Base-by-base conservation (phyloP, 2,888 invertebrate species). In the Helleia helle region DNA sequence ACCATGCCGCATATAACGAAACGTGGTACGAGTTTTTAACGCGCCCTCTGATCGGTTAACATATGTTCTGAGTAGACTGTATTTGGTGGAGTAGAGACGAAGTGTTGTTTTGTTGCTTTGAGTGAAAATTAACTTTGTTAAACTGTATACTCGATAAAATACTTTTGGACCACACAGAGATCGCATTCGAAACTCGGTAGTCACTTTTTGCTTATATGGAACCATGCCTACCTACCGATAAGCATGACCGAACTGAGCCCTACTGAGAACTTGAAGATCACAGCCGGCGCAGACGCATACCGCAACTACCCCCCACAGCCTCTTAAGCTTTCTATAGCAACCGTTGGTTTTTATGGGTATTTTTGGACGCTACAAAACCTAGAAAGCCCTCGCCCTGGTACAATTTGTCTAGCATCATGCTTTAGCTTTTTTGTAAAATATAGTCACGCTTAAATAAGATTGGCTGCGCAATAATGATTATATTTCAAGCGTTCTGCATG, bases 401-500 rank as follows among this genome's bases (percentile, higher is more conserved):
- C 75, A 79, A 81, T 68, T 80, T 83, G 79, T 80, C 79, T 81
- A 83, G 84, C 81, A 83, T 84, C 84, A 83, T 84, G 84, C 84
- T 84, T 83, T 58, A 84, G 81, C 81, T 83, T 84, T 77, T 81
- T 81, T 84, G 83, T 84, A 84, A 77, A 83, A 74, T 81, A 84
- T 84, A 84, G 84, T 81, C 84, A 83, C 83, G 83, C 84, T 85
- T 85, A 74, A 76, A 80, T 74, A 74, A 83, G 84, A 81, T 83
- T 83, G 84, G 83, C 84, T 83, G 83, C 83, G 80, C 84, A 83
- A 85, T 84, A 81, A 81, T 84, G 83, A 84, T 83, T 81, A 75
- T 80, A 84, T 80, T 83, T 81, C 84, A 84, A 83, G 81, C 83
- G 81, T 84, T 84, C 84, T 84, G 83, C 83, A 84, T 84, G 83